Evolutionary conservation across 2,888 invertebrate species (phyloP), one percentile per base, ranked within the genome.

Genomic region (Galerucella pusilla): DNA sequence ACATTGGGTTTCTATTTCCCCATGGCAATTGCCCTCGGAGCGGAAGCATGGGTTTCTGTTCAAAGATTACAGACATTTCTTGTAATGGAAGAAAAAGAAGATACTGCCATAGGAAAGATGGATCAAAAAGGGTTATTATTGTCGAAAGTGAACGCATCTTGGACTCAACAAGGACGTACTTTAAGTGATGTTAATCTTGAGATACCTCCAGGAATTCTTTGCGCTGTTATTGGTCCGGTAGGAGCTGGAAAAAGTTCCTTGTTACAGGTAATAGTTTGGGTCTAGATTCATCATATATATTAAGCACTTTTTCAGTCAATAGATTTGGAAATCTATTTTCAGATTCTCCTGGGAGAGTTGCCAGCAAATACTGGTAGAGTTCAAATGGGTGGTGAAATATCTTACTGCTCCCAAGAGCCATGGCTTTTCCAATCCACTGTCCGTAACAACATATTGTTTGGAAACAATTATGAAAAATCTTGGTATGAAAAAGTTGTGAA

Each of bases 201-300:
- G 84, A 84, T 82, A 88, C 90, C 76, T 85, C 82, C 83, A 88
- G 91, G 91, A 85, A 87, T 60, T 86, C 87, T 81, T 84, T 92
- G 94, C 80, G 96, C 94, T 2, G 90, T 97, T 20, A 94, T 97
- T 75, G 97, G 97, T 11, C 93, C 96, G 0, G 97, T 97, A 14
- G 97, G 97, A 11, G 90, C 95, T 46, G 97, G 97, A 83, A 97
- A 94, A 86, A 89, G 87, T 78, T 90, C 90, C 0, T 77, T 91
- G 14, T 83, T 91, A 2, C 89, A 91, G 73, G 81, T 81, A 67
- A 52, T 10, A 46, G 46, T 35, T 35, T 35, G 35, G 35, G 35
- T 35, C 35, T 35, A 5, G 7, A 42, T 42, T 42, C 9, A 42
- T 9, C 7, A 42, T 6, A 9, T 9, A 7, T 7, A 42, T 42